These are phyloP conservation scores for Calycopis cecrops DNA, from an alignment of 1,140 invertebrate genomes.

Conservation along the genomic window DNA sequence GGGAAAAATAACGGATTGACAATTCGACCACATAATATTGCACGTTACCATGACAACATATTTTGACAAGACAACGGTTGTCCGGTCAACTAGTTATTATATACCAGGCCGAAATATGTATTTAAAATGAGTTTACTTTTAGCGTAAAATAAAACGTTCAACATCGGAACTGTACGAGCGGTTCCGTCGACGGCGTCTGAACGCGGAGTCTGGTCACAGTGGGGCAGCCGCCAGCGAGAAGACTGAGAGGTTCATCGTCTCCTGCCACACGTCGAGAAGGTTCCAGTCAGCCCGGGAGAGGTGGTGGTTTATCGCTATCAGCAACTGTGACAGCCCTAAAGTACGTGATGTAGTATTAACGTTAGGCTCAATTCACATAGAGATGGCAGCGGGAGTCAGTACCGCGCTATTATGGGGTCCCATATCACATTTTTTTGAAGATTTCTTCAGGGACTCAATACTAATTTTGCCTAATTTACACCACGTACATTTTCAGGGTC, in stretches of 20 bases:
- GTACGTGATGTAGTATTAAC: conserved; percentile 37
- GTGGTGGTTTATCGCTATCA: conserved; percentile 88
- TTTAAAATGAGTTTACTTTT: conserved; percentile 19
- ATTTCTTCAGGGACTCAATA: no score
- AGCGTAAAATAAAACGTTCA: conserved; percentile 63
- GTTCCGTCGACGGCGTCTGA: conserved; percentile 42
- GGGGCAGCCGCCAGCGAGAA: conserved; percentile 24
- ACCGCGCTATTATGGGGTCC: no score
- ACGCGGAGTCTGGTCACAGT: conserved; percentile 37
- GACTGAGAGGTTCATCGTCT: conserved; percentile 51
- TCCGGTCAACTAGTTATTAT: no score
- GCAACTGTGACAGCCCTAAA: conserved; percentile 81
- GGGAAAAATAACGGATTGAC: no score
- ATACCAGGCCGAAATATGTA: no score
- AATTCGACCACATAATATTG: no score
- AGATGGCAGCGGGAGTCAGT: no score
- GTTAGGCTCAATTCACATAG: no score
- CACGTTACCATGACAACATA: no score
- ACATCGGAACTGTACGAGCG: conserved; percentile 43
- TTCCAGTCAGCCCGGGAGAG: conserved; percentile 82
- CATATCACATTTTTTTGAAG: no score
- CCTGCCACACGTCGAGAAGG: conserved; percentile 77
- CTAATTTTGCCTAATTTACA: no score
- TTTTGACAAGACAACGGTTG: no score
- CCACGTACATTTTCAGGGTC: conserved; percentile 78